Evolutionary conservation across 23 tunicate genomes (phyloP).

Genomic region (Styela clava): DNA sequence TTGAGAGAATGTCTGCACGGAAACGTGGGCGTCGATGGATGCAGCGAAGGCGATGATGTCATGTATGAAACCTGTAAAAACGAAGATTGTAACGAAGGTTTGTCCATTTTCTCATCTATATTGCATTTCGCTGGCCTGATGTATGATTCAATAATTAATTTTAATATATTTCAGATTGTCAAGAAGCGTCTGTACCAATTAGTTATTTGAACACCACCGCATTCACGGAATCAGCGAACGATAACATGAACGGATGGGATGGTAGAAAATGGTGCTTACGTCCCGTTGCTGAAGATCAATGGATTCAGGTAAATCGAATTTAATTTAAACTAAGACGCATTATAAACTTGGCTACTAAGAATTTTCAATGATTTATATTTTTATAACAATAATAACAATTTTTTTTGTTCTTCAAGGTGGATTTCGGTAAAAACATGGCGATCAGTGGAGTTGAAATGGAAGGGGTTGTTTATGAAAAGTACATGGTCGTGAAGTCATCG

Average conservation of each 20-base stretch:
- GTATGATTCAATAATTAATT: not conserved
- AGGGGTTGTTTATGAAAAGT: not conserved
- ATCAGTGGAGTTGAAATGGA: not conserved
- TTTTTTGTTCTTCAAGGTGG: not conserved
- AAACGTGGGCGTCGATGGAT: not conserved
- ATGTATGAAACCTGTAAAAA: not conserved
- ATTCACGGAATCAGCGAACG: not conserved
- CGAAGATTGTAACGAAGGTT: not conserved
- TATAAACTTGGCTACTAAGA: not conserved
- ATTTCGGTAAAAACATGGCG: not conserved
- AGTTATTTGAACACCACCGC: not conserved
- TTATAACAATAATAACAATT: not conserved
- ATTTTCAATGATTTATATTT: not conserved
- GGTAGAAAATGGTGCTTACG: conserved; percentile 10
- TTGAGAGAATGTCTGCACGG: conserved; percentile 22
- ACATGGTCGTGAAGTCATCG: not conserved
- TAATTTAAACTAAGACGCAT: not conserved
- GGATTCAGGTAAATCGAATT: conserved; percentile 20
- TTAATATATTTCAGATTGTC: conserved; percentile 18
- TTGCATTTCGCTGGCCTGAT: not conserved
- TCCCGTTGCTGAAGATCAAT: not conserved
- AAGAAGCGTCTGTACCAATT: not conserved
- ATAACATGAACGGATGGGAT: not conserved
- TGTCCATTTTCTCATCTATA: no score
- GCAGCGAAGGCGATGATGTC: conserved; percentile 1